Percentiles rank a stretch among this genome's conserved stretches.
Conservation (phyloP, 2,113 vertebrate species). For the Plecotus auritus region DNA sequence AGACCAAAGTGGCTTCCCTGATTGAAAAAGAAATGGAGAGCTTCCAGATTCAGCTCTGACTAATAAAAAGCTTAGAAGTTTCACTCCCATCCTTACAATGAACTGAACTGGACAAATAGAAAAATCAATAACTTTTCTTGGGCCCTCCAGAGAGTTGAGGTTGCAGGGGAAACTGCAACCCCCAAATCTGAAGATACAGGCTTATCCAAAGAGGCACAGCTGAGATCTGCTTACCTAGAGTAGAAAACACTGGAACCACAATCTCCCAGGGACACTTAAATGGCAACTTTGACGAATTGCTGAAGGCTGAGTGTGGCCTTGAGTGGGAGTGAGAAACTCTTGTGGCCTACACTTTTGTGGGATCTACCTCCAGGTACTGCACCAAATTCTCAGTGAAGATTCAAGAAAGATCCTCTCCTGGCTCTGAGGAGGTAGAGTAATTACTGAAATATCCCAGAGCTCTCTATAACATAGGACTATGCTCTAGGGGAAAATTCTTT, state of each 20-base stretch:
- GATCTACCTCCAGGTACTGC: not conserved
- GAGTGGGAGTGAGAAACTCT: not conserved
- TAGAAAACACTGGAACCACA: not conserved
- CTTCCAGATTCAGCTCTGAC: not conserved
- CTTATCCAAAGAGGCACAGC: not conserved
- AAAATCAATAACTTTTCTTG: not conserved
- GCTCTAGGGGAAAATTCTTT: slow-evolving; percentile 62
- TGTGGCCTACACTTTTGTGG: not conserved
- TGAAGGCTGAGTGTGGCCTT: not conserved
- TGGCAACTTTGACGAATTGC: not conserved
- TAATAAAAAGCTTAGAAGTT: slow-evolving; percentile 24
- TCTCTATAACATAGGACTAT: slow-evolving; percentile 21
- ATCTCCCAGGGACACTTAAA: not conserved
- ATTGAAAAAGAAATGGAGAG: not conserved
- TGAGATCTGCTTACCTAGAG: slow-evolving; percentile 49
- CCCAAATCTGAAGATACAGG: not conserved
- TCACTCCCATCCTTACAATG: not conserved
- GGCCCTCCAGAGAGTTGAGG: not conserved
- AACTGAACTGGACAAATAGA: not conserved
- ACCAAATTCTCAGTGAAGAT: slow-evolving; percentile 16
- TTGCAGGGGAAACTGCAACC: not conserved
- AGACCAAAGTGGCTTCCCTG: not conserved
- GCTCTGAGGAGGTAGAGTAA: not conserved
- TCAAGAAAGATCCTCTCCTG: slow-evolving; percentile 14
- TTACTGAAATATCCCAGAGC: slow-evolving; percentile 27